Conservation (phyloP, 2,113 vertebrate genomes). For the Loxodonta africana region DNA sequence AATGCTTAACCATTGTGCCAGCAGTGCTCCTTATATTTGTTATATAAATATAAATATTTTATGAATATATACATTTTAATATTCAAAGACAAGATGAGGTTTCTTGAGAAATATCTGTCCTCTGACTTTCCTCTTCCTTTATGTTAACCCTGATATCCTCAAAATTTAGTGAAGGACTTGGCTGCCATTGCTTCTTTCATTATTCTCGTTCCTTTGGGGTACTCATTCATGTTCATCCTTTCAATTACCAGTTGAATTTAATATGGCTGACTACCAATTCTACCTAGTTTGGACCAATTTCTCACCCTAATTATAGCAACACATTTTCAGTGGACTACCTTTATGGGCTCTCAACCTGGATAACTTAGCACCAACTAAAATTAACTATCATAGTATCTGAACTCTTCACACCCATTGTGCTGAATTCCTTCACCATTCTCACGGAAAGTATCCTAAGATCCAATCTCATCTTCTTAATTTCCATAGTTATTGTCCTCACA, state of each 20-base stretch:
- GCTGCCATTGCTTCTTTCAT: background rate
- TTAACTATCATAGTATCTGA: background rate
- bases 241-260: background rate
- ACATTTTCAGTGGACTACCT: background rate
- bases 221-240: background rate
- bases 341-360: background rate
- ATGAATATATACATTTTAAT: conserved; percentile 10
- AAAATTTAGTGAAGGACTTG: background rate
- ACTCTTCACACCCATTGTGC: background rate
- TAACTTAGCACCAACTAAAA: background rate
- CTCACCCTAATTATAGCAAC: background rate
- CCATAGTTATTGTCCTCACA: background rate
- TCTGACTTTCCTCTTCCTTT: background rate
- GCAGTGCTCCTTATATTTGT: background rate
- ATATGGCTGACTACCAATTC: background rate
- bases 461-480: background rate
- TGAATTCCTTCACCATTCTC: background rate
- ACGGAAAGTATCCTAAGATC: background rate
- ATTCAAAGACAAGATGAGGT: background rate
- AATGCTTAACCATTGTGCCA: background rate
- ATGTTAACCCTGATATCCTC: background rate
- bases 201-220: background rate
- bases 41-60: background rate
- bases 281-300: background rate
- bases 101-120: background rate